These are phyloP conservation scores for Taphrorychus bicolor DNA, from an alignment of 2,888 invertebrate genomes.

Conservation along the genomic window DNA sequence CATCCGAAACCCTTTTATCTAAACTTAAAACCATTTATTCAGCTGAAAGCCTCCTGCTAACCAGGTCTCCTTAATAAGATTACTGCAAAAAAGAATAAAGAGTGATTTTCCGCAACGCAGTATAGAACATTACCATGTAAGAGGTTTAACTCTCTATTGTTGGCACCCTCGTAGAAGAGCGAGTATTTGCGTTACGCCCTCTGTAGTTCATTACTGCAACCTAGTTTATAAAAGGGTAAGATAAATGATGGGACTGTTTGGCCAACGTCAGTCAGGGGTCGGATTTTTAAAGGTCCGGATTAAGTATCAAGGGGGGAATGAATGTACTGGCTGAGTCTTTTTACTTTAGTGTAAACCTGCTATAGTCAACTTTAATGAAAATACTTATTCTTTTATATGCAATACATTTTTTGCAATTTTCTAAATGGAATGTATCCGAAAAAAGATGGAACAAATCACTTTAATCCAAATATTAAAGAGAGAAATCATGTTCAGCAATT, in stretches of 20 bases:
- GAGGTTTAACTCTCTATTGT: conserved; percentile 35
- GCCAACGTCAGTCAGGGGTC: background rate
- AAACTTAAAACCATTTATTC: conserved; percentile 16
- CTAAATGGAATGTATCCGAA: no score
- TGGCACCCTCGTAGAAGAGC: conserved; percentile 22
- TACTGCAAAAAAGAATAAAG: conserved; percentile 30
- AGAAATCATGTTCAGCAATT: no score
- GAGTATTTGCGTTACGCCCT: conserved; percentile 16
- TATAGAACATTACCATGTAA: conserved; percentile 31
- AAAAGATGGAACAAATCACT: no score
- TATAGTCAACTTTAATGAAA: no score
- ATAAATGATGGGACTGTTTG: background rate
- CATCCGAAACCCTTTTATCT: conserved; percentile 13
- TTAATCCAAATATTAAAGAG: no score
- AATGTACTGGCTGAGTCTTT: no score
- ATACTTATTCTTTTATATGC: no score
- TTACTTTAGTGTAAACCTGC: no score
- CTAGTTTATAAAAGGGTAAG: conserved; percentile 6
- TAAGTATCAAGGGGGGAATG: no score
- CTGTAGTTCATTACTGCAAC: conserved; percentile 19
- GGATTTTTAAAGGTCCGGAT: no score
- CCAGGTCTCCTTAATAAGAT: conserved; percentile 25
- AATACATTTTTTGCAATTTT: no score
- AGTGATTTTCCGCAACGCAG: conserved; percentile 29
- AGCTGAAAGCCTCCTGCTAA: conserved; percentile 18